phyloP scores from a whole-genome alignment of 2,888 invertebrate genomes.

The Acanthosoma haemorrhoidale region DNA sequence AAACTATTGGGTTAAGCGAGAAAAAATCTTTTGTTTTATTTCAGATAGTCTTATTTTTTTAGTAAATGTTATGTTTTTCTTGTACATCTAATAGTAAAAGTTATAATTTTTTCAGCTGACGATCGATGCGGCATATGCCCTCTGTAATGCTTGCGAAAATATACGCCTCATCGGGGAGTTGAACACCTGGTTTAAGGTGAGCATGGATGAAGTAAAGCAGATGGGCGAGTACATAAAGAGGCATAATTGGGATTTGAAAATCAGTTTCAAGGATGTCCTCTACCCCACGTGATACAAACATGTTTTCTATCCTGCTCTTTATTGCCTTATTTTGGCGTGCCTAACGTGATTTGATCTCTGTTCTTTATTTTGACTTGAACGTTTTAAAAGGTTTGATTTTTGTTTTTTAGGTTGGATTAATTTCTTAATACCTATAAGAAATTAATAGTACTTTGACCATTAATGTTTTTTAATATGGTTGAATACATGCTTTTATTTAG shows the following conservation, averaged over 20 bases:
- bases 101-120: slow-evolving; percentile 34
- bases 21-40: too few species aligned
- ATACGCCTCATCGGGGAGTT: slow-evolving; percentile 33
- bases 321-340: background rate
- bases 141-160: slow-evolving; percentile 34
- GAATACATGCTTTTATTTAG: too few species aligned
- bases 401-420: background rate
- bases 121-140: slow-evolving; percentile 35
- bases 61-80: too few species aligned
- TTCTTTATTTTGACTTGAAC: background rate
- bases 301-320: background rate
- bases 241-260: slow-evolving; percentile 36
- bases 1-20: too few species aligned
- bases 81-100: too few species aligned
- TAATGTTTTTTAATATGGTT: too few species aligned
- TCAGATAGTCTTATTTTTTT: too few species aligned
- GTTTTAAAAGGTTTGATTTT: background rate
- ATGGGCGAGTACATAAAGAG: slow-evolving; percentile 35
- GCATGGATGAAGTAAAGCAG: slow-evolving; percentile 29
- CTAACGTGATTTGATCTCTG: background rate
- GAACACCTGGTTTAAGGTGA: slow-evolving; percentile 35
- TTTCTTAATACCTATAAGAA: background rate
- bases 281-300: slow-evolving; percentile 18
- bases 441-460: too few species aligned
- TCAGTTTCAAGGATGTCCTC: slow-evolving; percentile 30